Base-by-base conservation (phyloP, 2,888 invertebrate genomes). In the Euplexia lucipara region DNA sequence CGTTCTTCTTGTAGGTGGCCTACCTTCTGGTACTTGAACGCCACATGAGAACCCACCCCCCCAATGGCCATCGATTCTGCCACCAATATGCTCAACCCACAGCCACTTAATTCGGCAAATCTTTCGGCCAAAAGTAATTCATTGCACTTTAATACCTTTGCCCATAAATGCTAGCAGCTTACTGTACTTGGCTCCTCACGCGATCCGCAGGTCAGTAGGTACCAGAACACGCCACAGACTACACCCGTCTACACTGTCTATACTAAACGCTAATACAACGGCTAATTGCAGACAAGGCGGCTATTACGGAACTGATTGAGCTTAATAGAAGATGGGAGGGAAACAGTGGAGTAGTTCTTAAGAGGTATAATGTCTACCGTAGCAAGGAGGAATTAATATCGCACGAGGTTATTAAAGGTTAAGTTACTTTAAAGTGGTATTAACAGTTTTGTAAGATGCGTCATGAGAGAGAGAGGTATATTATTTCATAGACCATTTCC, bases 181-280 rank as follows among this genome's bases (percentile, higher is more conserved):
- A 76, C 65, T 82, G 81, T 82, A 81, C 70, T 59, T 51, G 62
- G 65, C 53, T 44, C 48, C 44, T 58, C 83, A 78, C 83, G 81
- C 83, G 81, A 78, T 69, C 22, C n/a, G 49, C 54, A 63, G 78
- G 74, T 68, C 71, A 71, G 54, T 53, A 5, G 26, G 26, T 5
- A 63, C 16, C 56, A 35, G 42, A 9, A 44, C 54, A 60, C 44
- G 79, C 73, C 39, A 49, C 44, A 18, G n/a, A 16, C 18, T 35
- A 22, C 18, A 8, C 32, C 14, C n/a, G 41, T 22, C 32, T 26
- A 16, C n/a, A n/a, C 49, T 12, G 37, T 18, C 45, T 47, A 6
- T 47, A 42, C 58, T 53, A 26, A 62, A 41, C 35, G 47, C 42
- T 30, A 51, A 48, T 56, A 32, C 20, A 42, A 39, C 44, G 18